These are phyloP conservation scores for Scartelaos histophorus DNA, from an alignment of 2,113 vertebrate species.

Conservation along the genomic window DNA sequence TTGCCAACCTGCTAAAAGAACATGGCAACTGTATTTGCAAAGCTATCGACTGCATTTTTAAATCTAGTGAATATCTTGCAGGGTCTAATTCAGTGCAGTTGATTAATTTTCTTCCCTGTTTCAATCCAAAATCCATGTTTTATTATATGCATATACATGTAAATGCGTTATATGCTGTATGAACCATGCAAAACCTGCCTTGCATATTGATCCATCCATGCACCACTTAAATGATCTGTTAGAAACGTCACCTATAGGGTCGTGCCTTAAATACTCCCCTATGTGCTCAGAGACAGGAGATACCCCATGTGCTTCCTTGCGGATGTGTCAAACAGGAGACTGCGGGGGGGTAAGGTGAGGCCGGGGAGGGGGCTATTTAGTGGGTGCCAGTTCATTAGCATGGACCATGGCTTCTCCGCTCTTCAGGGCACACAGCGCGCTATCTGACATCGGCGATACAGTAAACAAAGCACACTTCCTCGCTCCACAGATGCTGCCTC, in stretches of 20 bases:
- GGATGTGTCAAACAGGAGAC: constrained; percentile 70
- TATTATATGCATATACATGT: too few species aligned
- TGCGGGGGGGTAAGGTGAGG: constrained; percentile 56
- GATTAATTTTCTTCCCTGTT: background rate
- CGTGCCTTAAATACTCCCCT: constrained; percentile 42
- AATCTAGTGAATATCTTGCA: too few species aligned
- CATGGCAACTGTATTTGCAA: background rate
- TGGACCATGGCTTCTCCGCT: constrained; percentile 49
- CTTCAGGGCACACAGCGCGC: constrained; percentile 42
- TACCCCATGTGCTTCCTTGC: constrained; percentile 63
- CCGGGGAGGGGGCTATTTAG: constrained; percentile 58
- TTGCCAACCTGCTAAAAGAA: background rate
- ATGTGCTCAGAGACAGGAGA: constrained; percentile 45
- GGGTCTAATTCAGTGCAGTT: too few species aligned
- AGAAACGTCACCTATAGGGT: background rate
- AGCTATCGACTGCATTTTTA: background rate
- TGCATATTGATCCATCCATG: background rate
- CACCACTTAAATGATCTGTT: background rate
- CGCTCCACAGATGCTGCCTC: constrained; percentile 36
- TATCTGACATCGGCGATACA: constrained; percentile 55
- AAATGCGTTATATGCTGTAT: too few species aligned
- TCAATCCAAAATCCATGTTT: background rate
- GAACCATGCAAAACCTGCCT: background rate
- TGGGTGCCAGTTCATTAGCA: constrained; percentile 74
- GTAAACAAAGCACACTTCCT: constrained; percentile 59